Evolutionary conservation across 2,113 vertebrate species (phyloP), one percentile per base, ranked within the genome.

Genomic region (Centropus bengalensis): DNA sequence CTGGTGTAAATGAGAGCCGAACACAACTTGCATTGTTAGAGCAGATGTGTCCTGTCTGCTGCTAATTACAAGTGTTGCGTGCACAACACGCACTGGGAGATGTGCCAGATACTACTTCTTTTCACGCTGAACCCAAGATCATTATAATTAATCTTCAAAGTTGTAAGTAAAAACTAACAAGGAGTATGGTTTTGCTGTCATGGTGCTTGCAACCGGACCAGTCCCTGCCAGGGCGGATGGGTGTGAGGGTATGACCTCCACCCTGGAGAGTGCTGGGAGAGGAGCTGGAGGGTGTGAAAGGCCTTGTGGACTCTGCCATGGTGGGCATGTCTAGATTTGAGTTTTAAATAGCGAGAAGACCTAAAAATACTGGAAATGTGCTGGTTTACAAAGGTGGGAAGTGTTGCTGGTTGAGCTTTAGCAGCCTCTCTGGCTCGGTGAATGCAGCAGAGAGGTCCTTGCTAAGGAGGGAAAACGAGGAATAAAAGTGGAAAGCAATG

Each of bases 111-210:
- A 89, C 79, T 82, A 55, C 78, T 89, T 83, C 88, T 93, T 91
- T 85, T 88, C 63, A 49, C 0, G 7, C 64, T 86, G 79, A 93
- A 93, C 79, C 88, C 56, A n/a, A 86, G 86, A 96, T 90, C 64
- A 60, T 93, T 94, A 77, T 91, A 95, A 96, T 97, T 96, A 96
- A 92, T 82, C 38, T 94, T 94, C 78, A 59, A 95, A 93, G 94
- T 86, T 86, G 33, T 68, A 90, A 93, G 91, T 83, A 40, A 83
- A 91, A 94, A 11, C 71, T 81, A 81, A 70, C 20, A 74, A 69
- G 66, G 49, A 67, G 14, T 3, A 3, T 1, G 3, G 36, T 6
- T 68, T 90, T 84, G 66, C n/a, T 2, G 4, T 84, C 66, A 26
- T 17, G 51, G 36, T 45, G 23, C 73, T 71, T 75, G 73, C 47